Conservation (phyloP, 2,888 invertebrate genomes). For the Omphaloscelis lunosa region DNA sequence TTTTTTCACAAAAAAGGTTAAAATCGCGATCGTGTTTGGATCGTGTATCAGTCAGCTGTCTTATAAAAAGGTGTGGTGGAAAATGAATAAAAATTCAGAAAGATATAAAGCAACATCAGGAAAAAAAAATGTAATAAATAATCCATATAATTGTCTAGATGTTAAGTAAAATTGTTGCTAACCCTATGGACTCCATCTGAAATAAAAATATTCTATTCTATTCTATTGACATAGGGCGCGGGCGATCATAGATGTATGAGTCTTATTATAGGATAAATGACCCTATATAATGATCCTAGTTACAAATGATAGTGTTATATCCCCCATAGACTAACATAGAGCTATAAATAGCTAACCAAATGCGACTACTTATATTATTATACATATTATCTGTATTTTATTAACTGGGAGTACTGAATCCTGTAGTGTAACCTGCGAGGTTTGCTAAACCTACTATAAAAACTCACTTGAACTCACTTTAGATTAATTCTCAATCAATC, state of each 20-base stretch:
- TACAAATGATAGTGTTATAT: background rate
- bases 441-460: background rate
- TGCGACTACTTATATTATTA: too few species aligned
- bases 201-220: too few species aligned
- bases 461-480: constrained; percentile 23
- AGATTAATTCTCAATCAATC: background rate
- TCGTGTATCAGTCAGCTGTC: background rate
- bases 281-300: background rate
- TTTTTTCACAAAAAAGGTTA: background rate
- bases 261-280: background rate
- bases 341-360: background rate
- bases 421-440: background rate
- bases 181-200: too few species aligned
- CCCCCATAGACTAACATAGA: background rate
- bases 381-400: constrained; percentile 2
- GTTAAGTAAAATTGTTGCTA: too few species aligned
- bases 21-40: background rate
- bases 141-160: too few species aligned
- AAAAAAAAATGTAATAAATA: too few species aligned
- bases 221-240: background rate
- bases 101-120: background rate
- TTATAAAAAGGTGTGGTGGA: background rate
- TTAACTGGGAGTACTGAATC: background rate
- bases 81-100: background rate
- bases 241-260: background rate